Base-by-base conservation (phyloP, 2,797 vertebrate genomes). In the Siniperca obscura region DNA sequence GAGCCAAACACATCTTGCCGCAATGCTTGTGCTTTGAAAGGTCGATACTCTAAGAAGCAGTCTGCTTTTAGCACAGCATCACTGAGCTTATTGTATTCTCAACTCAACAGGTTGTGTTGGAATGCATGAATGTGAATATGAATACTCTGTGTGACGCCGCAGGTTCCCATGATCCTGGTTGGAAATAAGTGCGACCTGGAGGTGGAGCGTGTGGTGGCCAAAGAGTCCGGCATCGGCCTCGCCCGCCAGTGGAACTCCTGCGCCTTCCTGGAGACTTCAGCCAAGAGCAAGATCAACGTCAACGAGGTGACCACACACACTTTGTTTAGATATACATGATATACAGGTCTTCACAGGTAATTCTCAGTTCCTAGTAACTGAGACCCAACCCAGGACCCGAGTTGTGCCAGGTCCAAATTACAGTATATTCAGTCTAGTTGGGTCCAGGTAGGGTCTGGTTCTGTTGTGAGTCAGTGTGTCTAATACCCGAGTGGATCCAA, bases 271-370 rank as follows among this genome's bases (percentile, higher is more conserved):
- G 98, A 99, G 94, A 98, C 98, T 1, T 99, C 98, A n/a, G 98
- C 98, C 85, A 99, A 99, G 95, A 98, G 98, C 78, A 99, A 99
- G 97, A 99, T 99, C 96, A 99, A 99, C 75, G 98, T 99, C 93
- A 99, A 99, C 13, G 98, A 99, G 97, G 98, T 98, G 80, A 86
- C 1, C 14, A 22, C 57, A 57, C 30, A 27, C 53, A 36, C 27
- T 52, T 52, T 3, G 16, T 13, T 68, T 27, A 55, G 6, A 36
- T 13, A n/a, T 7, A 40, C 48, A 22, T n/a, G n/a, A n/a, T n/a
- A n/a, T 21, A 70, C 6, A 69, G 3, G 11, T 22, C 25, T 5
- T 48, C 27, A 52, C 17, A 30, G n/a, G 40, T 65, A 4, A n/a
- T 17, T 27, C 27, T 17, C 13, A 17, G 14, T 17, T 46, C 14